Conservation (phyloP, 2,113 vertebrate genomes). For the Redunca redunca region DNA sequence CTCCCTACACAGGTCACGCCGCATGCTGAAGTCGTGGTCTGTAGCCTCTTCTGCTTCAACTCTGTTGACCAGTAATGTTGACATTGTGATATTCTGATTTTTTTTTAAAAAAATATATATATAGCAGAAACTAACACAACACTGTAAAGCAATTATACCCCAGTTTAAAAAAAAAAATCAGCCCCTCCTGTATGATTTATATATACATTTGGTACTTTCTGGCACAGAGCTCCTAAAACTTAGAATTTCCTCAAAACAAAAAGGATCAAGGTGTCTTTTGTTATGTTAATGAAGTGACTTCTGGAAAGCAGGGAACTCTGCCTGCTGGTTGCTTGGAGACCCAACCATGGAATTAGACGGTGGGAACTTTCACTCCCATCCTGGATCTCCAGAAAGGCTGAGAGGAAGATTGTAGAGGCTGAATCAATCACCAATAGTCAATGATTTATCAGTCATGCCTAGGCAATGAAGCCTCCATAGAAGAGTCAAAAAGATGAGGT, state of each 20-base stretch:
- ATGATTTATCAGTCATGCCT: not conserved
- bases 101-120: not conserved
- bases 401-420: not conserved
- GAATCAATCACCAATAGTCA: too few species aligned
- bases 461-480: not conserved
- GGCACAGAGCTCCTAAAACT: not conserved
- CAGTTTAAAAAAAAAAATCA: not conserved
- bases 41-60: fast-evolving
- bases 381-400: too few species aligned
- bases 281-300: not conserved
- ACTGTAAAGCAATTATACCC: not conserved
- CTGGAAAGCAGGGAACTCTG: fast-evolving
- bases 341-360: not conserved
- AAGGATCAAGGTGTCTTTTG: not conserved
- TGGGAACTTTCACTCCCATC: not conserved
- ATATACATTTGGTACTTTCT: not conserved
- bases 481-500: too few species aligned
- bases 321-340: not conserved
- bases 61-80: fast-evolving
- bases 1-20: fast-evolving
- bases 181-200: not conserved
- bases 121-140: not conserved
- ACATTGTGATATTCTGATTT: not conserved
- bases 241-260: not conserved
- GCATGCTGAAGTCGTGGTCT: fast-evolving